Evolutionary conservation across 2,113 vertebrate genomes (phyloP), one percentile per base, ranked within the genome.

Genomic region (Neolamprologus longior): DNA sequence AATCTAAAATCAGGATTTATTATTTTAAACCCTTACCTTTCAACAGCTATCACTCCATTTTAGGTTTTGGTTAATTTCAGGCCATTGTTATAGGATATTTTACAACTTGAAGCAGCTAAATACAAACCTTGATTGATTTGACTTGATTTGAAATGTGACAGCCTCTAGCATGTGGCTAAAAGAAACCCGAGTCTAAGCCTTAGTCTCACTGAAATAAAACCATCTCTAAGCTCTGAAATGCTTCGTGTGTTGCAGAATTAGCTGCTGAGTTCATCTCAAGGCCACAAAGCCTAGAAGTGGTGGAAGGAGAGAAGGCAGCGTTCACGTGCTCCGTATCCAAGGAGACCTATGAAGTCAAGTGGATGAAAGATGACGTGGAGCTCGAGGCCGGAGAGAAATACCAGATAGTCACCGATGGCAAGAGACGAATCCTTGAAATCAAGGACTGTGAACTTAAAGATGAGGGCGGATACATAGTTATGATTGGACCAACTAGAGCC

Each of bases 251-350:
- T 86, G 40, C 83, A 99, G 99, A 99, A 95, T 96, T 99, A 93
- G 98, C 99, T 19, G 98, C 99, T 55, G 98, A 99, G 95, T 99
- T 99, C 94, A 97, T 98, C 90, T 97, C 97, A 61, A 97, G 97
- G 91, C 98, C 98, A 82, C 97, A 98, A 88, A 98, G 96, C 86
- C 93, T 97, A 92, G 98, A 99, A 89, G 97, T 99, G 84, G 97
- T 99, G 90, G 99, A 99, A 95, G 98, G 98, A 91, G 96, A 99
- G 93, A 98, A 97, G 92, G 99, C 98, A 31, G 97, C 98, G 94
- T 99, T 99, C 96, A 95, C 94, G 81, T 99, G 99, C 92, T 95
- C 98, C 2, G 98, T 99, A 84, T 99, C 98, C 82, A 99, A 99
- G 93, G 98, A 99, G 13, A 97, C 96, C 33, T 98, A 95, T 82